A percentile compares a stretch with the other conserved stretches of the same genome.
These are phyloP conservation scores for Pelagia noctiluca DNA, from an alignment of 30 jellyfish, hydroid and myxozoan genomes.

Conservation along the genomic window DNA sequence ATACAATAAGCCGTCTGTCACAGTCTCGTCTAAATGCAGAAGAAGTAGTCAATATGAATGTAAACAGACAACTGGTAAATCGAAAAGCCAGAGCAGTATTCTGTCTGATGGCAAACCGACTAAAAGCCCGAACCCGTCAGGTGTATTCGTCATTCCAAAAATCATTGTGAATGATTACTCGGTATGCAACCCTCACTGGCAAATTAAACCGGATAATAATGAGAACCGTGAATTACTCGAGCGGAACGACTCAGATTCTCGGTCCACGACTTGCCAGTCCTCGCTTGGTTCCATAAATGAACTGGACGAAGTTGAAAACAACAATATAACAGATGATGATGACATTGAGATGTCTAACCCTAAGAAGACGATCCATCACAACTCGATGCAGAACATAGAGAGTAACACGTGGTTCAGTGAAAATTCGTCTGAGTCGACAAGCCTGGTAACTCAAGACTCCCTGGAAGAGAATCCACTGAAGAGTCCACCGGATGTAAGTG, in stretches of 20 bases:
- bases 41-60: no score
- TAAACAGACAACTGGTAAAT: no score
- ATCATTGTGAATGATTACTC: no score
- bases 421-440: slow-evolving; percentile 35
- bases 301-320: slow-evolving; percentile 49
- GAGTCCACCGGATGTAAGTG: neutral
- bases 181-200: no score
- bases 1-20: neutral
- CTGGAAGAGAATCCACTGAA: neutral
- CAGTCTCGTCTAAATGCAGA: neutral
- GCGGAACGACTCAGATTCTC: slow-evolving; percentile 32
- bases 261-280: slow-evolving; percentile 53
- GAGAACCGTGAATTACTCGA: slow-evolving; percentile 7
- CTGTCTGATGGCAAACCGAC: no score
- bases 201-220: no score
- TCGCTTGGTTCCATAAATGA: slow-evolving; percentile 70
- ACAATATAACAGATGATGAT: neutral
- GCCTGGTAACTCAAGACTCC: slow-evolving; percentile 45
- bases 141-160: no score
- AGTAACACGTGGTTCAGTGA: slow-evolving; percentile 17
- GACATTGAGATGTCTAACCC: neutral
- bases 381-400: slow-evolving; percentile 26
- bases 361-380: neutral
- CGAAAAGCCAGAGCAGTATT: no score
- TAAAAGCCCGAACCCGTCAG: no score